A percentile compares a stretch with the other conserved stretches of the same genome.
These are phyloP conservation scores for Natator depressus DNA, from an alignment of 2,113 vertebrate genomes.

Conservation along the genomic window DNA sequence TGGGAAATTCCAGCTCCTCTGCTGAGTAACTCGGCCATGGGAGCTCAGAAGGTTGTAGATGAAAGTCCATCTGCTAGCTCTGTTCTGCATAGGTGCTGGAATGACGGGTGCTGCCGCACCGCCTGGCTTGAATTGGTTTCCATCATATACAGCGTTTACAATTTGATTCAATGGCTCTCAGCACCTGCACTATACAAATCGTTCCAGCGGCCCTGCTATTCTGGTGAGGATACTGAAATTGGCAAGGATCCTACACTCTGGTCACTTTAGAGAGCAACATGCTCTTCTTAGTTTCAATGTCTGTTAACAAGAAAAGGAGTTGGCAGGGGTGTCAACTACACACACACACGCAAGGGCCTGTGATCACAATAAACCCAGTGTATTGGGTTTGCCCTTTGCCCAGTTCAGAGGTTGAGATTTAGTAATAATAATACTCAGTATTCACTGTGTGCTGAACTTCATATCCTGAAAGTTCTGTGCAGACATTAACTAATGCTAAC, in stretches of 20 bases:
- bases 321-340: accelerated
- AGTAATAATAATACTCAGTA: neutral
- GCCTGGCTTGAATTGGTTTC: too few species aligned
- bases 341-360: neutral
- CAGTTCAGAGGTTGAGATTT: neutral
- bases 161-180: too few species aligned
- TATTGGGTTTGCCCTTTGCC: neutral
- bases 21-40: neutral
- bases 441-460: neutral
- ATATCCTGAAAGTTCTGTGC: neutral
- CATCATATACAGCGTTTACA: too few species aligned
- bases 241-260: conserved; percentile 42
- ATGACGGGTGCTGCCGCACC: too few species aligned
- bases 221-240: conserved; percentile 7
- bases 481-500: neutral
- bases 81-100: neutral
- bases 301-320: conserved; percentile 33
- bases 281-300: conserved; percentile 6
- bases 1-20: neutral
- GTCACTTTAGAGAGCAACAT: neutral
- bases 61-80: conserved; percentile 9
- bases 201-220: neutral
- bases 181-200: too few species aligned
- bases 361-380: accelerated
- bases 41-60: neutral